These are phyloP conservation scores for Agapornis roseicollis DNA, from an alignment of 2,113 vertebrate genomes.

Conservation along the genomic window DNA sequence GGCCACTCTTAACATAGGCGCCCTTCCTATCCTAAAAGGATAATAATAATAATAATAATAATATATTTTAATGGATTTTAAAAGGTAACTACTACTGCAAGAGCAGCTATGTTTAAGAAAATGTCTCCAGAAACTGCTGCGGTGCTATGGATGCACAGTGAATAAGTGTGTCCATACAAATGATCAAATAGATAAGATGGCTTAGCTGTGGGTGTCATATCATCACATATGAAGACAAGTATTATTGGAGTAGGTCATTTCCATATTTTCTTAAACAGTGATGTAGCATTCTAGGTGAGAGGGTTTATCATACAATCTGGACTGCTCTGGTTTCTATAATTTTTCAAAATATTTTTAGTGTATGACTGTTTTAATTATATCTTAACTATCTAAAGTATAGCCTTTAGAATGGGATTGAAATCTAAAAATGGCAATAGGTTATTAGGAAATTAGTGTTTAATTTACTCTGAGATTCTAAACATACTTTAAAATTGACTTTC, in stretches of 20 bases:
- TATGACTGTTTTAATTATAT: neutral
- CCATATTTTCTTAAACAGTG: neutral
- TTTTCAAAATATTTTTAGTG: neutral
- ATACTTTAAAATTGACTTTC: neutral
- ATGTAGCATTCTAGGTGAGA: neutral
- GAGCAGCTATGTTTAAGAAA: neutral
- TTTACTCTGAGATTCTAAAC: neutral
- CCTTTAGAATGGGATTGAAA: neutral
- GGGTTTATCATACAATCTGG: neutral
- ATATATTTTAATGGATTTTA: neutral
- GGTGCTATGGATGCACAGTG: neutral
- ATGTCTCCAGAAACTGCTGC: neutral
- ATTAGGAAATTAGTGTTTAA: neutral
- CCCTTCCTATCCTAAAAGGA: neutral
- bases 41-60: neutral
- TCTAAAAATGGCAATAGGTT: neutral
- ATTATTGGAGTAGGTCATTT: neutral
- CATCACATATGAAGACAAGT: neutral
- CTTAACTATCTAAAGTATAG: neutral
- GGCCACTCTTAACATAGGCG: neutral
- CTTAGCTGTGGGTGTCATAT: neutral
- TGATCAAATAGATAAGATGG: neutral
- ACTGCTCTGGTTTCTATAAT: neutral
- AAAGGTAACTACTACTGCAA: neutral
- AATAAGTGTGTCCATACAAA: neutral